Conservation (phyloP, 2,113 vertebrate genomes). For the Callopanchax toddi region DNA sequence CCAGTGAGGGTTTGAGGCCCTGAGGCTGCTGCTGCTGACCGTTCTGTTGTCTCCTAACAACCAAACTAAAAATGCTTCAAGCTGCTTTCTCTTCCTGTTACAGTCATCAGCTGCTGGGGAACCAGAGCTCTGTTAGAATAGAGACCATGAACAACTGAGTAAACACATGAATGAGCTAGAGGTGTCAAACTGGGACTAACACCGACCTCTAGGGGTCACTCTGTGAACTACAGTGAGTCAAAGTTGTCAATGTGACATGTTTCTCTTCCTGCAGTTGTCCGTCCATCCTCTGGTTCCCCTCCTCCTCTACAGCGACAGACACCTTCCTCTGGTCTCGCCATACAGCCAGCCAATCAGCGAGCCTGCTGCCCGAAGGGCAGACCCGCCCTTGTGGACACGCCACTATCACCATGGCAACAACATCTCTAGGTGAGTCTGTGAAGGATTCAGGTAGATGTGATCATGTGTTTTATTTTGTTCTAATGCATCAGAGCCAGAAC, state of each 20-base stretch:
- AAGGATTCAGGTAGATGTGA: too few relatives aligned
- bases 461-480: too few relatives aligned
- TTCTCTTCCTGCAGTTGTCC: slow-evolving; percentile 10
- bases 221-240: background rate
- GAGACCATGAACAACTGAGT: too few relatives aligned
- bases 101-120: background rate
- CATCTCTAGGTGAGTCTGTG: background rate
- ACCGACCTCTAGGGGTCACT: background rate
- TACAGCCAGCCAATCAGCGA: slow-evolving; percentile 44
- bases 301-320: slow-evolving; percentile 76
- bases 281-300: slow-evolving; percentile 60
- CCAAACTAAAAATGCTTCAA: background rate
- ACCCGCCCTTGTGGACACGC: background rate
- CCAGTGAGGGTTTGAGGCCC: background rate
- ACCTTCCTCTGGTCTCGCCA: slow-evolving; percentile 18
- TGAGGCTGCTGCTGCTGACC: background rate
- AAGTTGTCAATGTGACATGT: too few relatives aligned
- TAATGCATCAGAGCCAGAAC: too few relatives aligned
- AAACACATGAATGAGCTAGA: too few relatives aligned
- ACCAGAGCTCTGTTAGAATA: too few relatives aligned
- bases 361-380: background rate
- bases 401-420: slow-evolving; percentile 1
- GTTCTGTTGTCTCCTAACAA: rapidly evolving
- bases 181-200: too few relatives aligned
- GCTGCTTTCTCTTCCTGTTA: slow-evolving; percentile 17